Evolutionary conservation across 2,888 invertebrate genomes (phyloP), one percentile per base, ranked within the genome.

Genomic region (Tillus elongatus): DNA sequence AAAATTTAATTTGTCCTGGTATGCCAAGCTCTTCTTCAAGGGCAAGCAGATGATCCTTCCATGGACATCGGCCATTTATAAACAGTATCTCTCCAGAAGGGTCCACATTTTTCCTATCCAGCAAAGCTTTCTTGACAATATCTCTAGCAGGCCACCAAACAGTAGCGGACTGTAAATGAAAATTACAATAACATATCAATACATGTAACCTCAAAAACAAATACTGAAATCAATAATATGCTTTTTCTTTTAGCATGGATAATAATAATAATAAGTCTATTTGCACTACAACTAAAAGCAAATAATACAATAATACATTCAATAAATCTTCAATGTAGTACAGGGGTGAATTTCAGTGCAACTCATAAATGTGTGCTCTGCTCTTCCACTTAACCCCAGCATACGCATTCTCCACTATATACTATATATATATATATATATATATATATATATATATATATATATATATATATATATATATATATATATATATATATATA

Each of bases 121-220:
- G 66, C 10, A 96, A 57, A 0, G 91, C 79, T n/a, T 72, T 63
- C 40, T 74, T 72, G 0, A 97, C 88, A 43, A 82, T 69, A 38
- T 75, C 72, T 43, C 87, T 73, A 0, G 90, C 93, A n/a, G 91
- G 90, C 60, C 88, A 73, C 95, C 93, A 96, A 0, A 78, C 71
- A 1, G 75, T 70, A 31, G 75, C 74, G 54, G 72, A 69, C 57
- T 74, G 65, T 41, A 72, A 72, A 45, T 45, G 31, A 33, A 34
- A 29, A 40, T 38, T 32, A 27, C 15, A 14, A 66, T 35, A 64
- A 32, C 15, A 26, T 13, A 24, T 12, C 2, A 35, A 8, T 6
- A 31, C 6, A 8, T 10, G 4, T 19, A 19, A 19, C 4, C 8
- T 32, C 11, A 15, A 13, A 4, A 9, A 32, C 10, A 9, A 29